Evolutionary conservation across 2,888 invertebrate genomes (phyloP).

Genomic region (Ichneumoninae sp.): DNA sequence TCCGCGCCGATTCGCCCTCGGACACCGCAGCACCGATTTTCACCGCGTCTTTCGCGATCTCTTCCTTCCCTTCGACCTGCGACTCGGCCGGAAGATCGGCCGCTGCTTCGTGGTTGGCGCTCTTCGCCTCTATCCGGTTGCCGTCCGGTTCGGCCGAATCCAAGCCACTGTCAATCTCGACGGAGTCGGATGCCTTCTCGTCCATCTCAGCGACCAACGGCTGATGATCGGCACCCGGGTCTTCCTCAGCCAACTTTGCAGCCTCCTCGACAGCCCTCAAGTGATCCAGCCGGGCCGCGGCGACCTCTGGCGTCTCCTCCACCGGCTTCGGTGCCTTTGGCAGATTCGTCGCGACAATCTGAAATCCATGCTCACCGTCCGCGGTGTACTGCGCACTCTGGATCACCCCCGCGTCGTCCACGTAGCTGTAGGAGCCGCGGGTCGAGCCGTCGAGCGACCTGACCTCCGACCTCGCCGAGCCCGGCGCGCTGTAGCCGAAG

Average conservation of each 20-base stretch:
- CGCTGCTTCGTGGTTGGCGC: neutral
- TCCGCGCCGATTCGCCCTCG: neutral
- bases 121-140: neutral
- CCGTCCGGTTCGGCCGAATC: neutral
- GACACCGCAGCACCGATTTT: constrained; percentile 23
- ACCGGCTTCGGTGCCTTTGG: constrained; percentile 81
- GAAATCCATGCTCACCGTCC: constrained; percentile 84
- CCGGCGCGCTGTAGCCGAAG: constrained; percentile 82
- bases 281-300: constrained; percentile 81
- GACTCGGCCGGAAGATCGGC: neutral
- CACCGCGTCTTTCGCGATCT: neutral
- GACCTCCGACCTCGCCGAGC: constrained; percentile 81
- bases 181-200: constrained; percentile 12
- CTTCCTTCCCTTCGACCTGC: neutral
- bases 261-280: constrained; percentile 80
- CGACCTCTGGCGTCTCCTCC: constrained; percentile 83
- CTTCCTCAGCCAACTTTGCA: constrained; percentile 71
- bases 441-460: constrained; percentile 83
- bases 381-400: constrained; percentile 84
- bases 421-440: constrained; percentile 84
- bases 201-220: neutral
- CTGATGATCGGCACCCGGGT: neutral
- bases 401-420: constrained; percentile 83
- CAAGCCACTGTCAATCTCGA: neutral
- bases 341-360: constrained; percentile 84